phyloP scores from a whole-genome alignment of 2,113 vertebrate species.

The Campylorhamphus procurvoides region DNA sequence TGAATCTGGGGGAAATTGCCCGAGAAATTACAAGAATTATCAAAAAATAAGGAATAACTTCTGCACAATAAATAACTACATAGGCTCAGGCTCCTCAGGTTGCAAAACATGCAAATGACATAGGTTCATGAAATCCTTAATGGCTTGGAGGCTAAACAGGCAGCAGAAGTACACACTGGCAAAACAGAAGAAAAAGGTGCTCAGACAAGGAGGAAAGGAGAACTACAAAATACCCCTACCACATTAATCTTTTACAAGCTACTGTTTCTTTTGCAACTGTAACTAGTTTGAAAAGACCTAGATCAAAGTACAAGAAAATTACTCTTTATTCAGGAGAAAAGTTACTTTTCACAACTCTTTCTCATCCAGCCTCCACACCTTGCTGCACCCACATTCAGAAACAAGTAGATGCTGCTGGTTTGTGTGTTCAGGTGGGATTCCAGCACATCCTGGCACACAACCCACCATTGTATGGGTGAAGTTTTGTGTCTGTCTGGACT shows the following conservation, averaged over 20 bases:
- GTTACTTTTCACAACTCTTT: background rate
- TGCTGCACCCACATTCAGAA: rapidly evolving
- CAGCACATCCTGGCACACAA: background rate
- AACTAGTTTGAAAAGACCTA: background rate
- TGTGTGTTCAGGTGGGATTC: background rate
- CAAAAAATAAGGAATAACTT: background rate
- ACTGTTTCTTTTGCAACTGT: background rate
- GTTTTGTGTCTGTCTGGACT: background rate
- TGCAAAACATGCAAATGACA: background rate
- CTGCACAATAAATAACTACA: background rate
- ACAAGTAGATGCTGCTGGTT: background rate
- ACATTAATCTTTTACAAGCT: background rate
- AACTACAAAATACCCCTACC: background rate
- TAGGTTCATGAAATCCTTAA: background rate
- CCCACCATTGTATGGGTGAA: background rate
- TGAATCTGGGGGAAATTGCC: background rate
- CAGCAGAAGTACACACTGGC: background rate
- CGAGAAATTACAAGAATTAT: background rate
- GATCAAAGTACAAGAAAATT: background rate
- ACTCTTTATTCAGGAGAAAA: background rate
- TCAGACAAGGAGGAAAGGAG: background rate
- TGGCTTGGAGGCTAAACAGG: background rate
- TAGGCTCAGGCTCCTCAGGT: background rate
- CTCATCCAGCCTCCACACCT: background rate
- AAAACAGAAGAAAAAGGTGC: background rate